Evolutionary conservation across 2,113 vertebrate genomes (phyloP).

Genomic region (Smithornis capensis): DNA sequence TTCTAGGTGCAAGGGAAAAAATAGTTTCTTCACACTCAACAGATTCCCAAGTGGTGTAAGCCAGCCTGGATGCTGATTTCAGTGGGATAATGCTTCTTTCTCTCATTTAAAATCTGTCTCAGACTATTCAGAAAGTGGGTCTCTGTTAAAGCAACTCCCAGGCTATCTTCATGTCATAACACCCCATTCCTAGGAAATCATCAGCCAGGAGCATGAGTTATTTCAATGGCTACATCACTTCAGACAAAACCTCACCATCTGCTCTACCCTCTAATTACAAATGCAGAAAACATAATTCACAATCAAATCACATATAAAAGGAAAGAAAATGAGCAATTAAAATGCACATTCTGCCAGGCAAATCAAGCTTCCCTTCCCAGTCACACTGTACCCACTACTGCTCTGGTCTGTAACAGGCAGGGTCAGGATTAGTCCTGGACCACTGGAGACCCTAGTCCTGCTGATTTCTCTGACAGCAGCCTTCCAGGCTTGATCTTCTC

Average conservation of each 20-base stretch:
- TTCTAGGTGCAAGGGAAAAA: background rate
- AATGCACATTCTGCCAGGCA: constrained; percentile 44
- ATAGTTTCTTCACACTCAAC: background rate
- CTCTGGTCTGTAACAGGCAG: background rate
- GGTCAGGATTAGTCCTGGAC: background rate
- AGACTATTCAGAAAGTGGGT: background rate
- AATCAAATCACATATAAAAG: constrained; percentile 47
- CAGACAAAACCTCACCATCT: constrained; percentile 53
- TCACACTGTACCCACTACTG: background rate
- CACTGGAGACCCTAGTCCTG: background rate
- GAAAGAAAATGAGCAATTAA: constrained; percentile 66
- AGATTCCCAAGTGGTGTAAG: background rate
- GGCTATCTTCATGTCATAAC: background rate
- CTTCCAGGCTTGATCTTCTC: background rate
- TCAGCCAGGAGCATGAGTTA: background rate
- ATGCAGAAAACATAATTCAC: constrained; percentile 65
- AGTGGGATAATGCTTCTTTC: background rate
- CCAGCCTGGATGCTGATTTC: background rate
- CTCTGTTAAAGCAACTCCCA: background rate
- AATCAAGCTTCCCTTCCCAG: background rate
- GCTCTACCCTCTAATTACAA: constrained; percentile 62
- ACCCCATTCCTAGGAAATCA: background rate
- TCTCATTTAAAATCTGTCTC: background rate
- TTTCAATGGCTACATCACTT: background rate
- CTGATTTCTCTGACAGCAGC: background rate